These are phyloP conservation scores for Coregonus ussuriensis DNA, from an alignment of 2,797 vertebrate species.

Conservation along the genomic window DNA sequence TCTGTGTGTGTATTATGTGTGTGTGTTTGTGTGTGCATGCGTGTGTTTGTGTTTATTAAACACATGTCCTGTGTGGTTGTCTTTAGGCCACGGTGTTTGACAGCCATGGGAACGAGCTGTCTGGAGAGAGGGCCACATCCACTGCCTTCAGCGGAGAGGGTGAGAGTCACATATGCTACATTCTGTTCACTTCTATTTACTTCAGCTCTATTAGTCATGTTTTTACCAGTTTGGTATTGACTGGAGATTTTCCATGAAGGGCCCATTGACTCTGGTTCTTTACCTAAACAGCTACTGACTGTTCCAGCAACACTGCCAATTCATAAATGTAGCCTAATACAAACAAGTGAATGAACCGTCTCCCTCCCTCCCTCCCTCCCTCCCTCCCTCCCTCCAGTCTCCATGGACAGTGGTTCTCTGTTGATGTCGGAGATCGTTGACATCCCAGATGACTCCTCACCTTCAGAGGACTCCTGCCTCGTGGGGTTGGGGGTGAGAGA, in stretches of 20 bases:
- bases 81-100: constrained; percentile 92
- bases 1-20: neutral
- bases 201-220: neutral
- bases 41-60: constrained; percentile 2
- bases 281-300: neutral
- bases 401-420: constrained; percentile 93
- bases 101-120: constrained; percentile 81
- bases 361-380: neutral
- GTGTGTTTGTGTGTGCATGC: too few relatives aligned
- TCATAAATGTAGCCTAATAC: neutral
- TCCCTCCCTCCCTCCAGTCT: constrained; percentile 69
- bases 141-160: constrained; percentile 91
- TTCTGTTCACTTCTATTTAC: neutral
- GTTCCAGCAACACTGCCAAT: neutral
- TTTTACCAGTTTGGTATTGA: neutral
- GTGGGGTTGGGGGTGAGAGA: constrained; percentile 68
- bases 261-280: neutral
- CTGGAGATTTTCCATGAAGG: neutral
- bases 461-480: constrained; percentile 94
- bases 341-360: neutral
- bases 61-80: constrained; percentile 43
- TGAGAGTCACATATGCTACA: constrained; percentile 53
- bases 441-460: constrained; percentile 92
- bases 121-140: constrained; percentile 86
- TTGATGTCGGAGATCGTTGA: constrained; percentile 92